These are phyloP conservation scores for Caranx melampygus DNA, from an alignment of 2,113 vertebrate species.

Conservation along the genomic window DNA sequence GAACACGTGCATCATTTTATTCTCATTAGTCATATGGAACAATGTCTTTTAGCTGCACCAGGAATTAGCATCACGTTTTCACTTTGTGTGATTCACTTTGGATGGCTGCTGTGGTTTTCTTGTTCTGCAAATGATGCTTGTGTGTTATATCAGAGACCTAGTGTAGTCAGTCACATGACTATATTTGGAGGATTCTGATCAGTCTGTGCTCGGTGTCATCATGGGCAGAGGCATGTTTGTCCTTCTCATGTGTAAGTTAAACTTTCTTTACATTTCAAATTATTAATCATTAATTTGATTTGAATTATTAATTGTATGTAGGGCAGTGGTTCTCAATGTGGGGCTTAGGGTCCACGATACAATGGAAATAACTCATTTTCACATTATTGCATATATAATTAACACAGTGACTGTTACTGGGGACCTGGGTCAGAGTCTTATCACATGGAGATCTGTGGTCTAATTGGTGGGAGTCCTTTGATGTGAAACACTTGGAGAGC, in stretches of 20 bases:
- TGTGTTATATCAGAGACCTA: background rate
- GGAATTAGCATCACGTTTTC: background rate
- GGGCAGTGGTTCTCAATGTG: too few species aligned
- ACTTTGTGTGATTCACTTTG: background rate
- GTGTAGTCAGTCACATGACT: background rate
- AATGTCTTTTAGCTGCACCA: too few species aligned
- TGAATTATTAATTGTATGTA: background rate
- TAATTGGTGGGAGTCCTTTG: too few species aligned
- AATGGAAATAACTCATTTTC: too few species aligned
- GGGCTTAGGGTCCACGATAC: too few species aligned
- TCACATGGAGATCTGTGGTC: too few species aligned
- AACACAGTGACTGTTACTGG: too few species aligned
- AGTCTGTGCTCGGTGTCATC: constrained; percentile 6
- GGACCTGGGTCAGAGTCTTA: too few species aligned
- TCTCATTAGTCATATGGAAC: too few species aligned
- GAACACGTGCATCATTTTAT: too few species aligned
- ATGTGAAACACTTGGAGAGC: too few species aligned
- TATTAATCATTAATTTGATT: background rate
- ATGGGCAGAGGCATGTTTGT: constrained; percentile 5
- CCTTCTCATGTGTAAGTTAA: constrained; percentile 36
- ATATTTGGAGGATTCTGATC: background rate
- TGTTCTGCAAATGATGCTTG: background rate
- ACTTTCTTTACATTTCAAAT: background rate
- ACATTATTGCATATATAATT: too few species aligned
- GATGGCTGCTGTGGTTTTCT: background rate